Evolutionary conservation across 2,113 vertebrate species (phyloP).

Genomic region (Engraulis encrasicolus): DNA sequence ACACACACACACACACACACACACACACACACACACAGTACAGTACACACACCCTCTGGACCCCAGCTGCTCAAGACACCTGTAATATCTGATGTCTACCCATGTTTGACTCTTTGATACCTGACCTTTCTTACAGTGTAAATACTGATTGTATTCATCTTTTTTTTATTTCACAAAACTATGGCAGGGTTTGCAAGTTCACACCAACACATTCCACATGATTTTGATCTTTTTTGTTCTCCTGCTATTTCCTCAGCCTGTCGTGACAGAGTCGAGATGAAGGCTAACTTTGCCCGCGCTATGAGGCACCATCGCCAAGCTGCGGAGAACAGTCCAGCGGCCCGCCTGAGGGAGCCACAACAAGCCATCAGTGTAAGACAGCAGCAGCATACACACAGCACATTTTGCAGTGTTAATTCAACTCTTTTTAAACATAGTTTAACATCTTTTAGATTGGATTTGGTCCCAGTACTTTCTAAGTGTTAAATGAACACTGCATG

Average conservation of each 20-base stretch:
- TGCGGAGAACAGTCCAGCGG: neutral
- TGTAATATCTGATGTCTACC: too few relatives aligned
- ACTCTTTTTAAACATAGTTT: too few relatives aligned
- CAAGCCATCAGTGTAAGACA: neutral
- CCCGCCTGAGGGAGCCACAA: neutral
- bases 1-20: neutral
- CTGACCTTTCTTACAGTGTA: too few relatives aligned
- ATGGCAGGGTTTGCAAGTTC: neutral
- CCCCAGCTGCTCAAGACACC: too few relatives aligned
- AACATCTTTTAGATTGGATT: too few relatives aligned
- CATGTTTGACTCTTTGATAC: too few relatives aligned
- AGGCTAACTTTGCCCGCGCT: conserved; percentile 64
- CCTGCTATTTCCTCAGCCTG: conserved; percentile 51
- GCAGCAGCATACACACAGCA: too few relatives aligned
- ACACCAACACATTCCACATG: neutral
- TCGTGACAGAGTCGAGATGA: conserved; percentile 57
- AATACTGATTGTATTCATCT: neutral
- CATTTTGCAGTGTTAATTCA: too few relatives aligned
- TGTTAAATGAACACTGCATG: too few relatives aligned
- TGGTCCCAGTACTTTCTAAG: too few relatives aligned
- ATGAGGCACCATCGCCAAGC: conserved; percentile 53
- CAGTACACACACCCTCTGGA: too few relatives aligned
- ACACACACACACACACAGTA: neutral
- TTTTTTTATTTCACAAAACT: neutral
- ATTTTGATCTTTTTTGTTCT: neutral